Evolutionary conservation across 2,888 invertebrate species (phyloP).

Genomic region (Oligia strigilis): DNA sequence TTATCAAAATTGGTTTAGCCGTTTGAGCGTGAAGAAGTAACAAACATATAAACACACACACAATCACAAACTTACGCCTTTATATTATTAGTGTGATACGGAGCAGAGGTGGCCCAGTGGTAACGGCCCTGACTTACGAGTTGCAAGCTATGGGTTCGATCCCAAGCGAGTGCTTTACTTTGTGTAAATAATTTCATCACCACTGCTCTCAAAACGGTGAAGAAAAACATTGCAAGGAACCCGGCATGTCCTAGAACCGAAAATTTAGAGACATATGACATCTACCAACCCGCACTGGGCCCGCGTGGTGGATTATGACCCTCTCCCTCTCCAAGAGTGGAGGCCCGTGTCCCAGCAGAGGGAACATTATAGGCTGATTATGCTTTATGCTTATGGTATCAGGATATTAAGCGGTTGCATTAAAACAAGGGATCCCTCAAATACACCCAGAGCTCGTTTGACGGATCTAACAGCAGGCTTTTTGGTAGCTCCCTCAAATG

Average conservation of each 20-base stretch:
- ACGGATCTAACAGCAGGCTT: slow-evolving; percentile 2
- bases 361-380: neutral
- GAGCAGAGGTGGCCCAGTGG: too few species aligned
- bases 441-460: slow-evolving; percentile 5
- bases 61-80: too few species aligned
- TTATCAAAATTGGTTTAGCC: too few species aligned
- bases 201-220: neutral
- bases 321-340: neutral
- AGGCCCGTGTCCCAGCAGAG: neutral
- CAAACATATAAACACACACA: too few species aligned
- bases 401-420: neutral
- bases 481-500: slow-evolving; percentile 25
- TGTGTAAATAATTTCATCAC: neutral
- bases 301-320: neutral
- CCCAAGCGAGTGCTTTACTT: neutral
- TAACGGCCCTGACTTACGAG: neutral
- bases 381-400: too few species aligned
- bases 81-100: neutral
- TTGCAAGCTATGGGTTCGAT: neutral
- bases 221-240: neutral
- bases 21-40: too few species aligned
- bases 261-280: neutral
- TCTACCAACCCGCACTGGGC: neutral
- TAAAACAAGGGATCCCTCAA: neutral
- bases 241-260: neutral